phyloP scores from a whole-genome alignment of 2,797 vertebrate genomes.

The Acridotheres tristis region DNA sequence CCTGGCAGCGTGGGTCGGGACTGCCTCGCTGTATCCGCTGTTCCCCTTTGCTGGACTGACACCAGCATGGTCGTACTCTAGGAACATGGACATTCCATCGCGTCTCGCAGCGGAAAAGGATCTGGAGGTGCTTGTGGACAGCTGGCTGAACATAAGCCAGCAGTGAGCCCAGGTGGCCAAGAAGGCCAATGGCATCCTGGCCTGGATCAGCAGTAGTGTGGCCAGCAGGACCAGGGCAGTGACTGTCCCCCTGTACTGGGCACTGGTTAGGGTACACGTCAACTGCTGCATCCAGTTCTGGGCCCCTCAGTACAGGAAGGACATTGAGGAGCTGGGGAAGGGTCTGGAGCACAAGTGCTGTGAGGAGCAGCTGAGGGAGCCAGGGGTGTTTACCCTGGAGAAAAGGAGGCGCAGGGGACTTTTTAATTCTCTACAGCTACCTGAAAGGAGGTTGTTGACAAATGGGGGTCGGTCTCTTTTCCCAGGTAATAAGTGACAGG shows the following conservation, averaged over 20 bases:
- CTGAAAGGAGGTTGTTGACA: no score
- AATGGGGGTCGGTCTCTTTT: background rate
- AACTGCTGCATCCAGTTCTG: background rate
- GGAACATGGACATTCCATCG: fast-evolving
- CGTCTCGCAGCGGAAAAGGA: background rate
- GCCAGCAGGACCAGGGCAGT: background rate
- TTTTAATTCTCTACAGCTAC: background rate
- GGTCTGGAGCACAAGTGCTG: background rate
- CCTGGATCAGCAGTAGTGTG: background rate
- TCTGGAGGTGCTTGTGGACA: background rate
- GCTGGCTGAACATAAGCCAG: background rate
- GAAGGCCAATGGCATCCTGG: background rate
- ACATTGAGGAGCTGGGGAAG: background rate
- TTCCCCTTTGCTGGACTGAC: fast-evolving
- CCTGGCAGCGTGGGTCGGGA: background rate
- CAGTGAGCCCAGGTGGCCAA: background rate
- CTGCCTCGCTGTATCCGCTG: fast-evolving
- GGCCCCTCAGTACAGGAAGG: fast-evolving
- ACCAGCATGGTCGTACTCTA: fast-evolving
- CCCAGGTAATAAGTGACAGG: background rate
- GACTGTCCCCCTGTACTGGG: background rate
- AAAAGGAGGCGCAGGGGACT: background rate
- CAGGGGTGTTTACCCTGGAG: background rate
- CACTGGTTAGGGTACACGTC: background rate
- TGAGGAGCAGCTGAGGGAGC: background rate